Evolutionary conservation across 2,888 invertebrate species (phyloP).

Genomic region (Neoaliturus tenellus): DNA sequence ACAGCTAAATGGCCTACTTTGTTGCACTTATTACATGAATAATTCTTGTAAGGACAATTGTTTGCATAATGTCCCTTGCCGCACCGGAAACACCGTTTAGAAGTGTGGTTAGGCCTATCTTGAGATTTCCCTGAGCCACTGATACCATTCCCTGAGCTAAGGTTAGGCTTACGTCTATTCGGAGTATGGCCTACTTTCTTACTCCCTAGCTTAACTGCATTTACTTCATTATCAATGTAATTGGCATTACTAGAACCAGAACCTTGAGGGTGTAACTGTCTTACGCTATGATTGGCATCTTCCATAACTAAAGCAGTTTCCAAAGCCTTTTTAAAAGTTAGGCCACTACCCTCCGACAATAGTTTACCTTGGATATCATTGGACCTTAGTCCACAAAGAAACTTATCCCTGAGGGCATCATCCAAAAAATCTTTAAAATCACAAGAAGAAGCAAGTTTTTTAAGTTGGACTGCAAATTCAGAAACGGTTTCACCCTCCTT

Average conservation of each 20-base stretch:
- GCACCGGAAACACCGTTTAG: not conserved
- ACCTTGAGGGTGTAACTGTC: not conserved
- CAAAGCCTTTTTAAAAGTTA: not conserved
- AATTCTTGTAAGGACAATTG: not conserved
- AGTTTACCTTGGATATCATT: not conserved
- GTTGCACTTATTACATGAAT: not conserved
- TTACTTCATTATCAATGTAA: not conserved
- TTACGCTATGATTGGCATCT: not conserved
- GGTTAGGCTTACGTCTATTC: not conserved
- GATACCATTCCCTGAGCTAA: not conserved
- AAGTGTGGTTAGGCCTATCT: not conserved
- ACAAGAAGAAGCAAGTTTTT: constrained; percentile 49
- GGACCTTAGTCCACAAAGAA: constrained; percentile 49
- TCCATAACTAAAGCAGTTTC: not conserved
- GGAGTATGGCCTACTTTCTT: not conserved
- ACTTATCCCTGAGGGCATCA: constrained; percentile 56
- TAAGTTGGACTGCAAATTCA: constrained; percentile 54
- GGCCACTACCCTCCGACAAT: not conserved
- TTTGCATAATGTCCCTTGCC: not conserved
- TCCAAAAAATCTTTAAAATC: constrained; percentile 53
- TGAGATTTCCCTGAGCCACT: not conserved
- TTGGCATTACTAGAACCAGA: not conserved
- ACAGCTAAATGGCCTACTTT: not conserved
- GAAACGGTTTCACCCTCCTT: constrained; percentile 38
- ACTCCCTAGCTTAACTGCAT: not conserved